Conservation (phyloP, 2,797 vertebrate species). For the Poeciliopsis presidionis region DNA sequence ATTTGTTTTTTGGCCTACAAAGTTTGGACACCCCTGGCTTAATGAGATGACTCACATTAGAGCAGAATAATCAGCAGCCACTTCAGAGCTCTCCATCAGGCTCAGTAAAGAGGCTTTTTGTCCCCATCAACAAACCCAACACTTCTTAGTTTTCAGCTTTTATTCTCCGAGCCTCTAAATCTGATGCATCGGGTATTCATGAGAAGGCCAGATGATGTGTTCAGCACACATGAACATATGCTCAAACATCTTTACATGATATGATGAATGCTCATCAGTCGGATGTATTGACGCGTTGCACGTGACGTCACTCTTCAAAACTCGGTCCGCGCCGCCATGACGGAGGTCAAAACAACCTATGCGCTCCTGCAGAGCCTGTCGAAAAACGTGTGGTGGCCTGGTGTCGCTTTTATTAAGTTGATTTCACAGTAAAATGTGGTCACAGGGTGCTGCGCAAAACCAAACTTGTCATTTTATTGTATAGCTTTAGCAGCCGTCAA, state of each 20-base stretch:
- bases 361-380: too few species aligned
- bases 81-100: conserved; percentile 16
- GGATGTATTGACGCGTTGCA: too few species aligned
- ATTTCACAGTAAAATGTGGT: too few species aligned
- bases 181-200: background rate
- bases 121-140: background rate
- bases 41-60: conserved; percentile 9
- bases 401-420: too few species aligned
- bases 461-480: too few species aligned
- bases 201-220: background rate
- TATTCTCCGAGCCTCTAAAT: conserved; percentile 1
- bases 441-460: too few species aligned
- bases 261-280: conserved; percentile 3
- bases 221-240: conserved; percentile 7
- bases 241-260: conserved; percentile 6
- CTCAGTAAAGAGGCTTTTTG: conserved; percentile 13
- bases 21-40: background rate
- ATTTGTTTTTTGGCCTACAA: too few species aligned
- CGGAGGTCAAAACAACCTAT: too few species aligned
- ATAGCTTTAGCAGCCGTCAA: too few species aligned
- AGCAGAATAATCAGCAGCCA: conserved; percentile 22
- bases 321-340: too few species aligned
- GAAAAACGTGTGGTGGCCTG: too few species aligned
- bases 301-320: too few species aligned
- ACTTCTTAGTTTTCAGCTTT: conserved; percentile 3